Evolutionary conservation across 2,113 vertebrate species (phyloP).

Genomic region (Chaetura pelagica): DNA sequence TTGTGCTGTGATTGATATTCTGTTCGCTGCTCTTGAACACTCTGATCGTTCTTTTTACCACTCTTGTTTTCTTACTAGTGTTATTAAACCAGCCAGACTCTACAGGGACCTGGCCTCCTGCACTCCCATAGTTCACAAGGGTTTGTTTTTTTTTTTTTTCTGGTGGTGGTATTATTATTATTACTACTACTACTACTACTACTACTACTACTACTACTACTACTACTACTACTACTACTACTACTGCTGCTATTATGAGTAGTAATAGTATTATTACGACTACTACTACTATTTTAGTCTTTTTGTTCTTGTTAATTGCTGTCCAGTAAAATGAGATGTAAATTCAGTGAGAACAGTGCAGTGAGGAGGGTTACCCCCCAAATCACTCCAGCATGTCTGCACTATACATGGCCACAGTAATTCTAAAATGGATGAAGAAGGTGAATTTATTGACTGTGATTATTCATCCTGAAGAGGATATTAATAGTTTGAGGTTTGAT

Average conservation of each 20-base stretch:
- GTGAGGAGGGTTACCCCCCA: neutral
- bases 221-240: too few relatives aligned
- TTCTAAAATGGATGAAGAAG: constrained; percentile 15
- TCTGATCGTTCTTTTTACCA: neutral
- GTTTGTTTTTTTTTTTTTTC: neutral
- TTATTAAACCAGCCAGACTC: constrained; percentile 2
- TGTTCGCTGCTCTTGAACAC: neutral
- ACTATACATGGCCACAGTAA: neutral
- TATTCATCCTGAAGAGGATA: neutral
- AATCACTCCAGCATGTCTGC: neutral
- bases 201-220: neutral
- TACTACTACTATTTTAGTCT: neutral
- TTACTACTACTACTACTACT: too few relatives aligned
- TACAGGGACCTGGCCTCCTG: neutral
- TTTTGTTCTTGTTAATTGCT: neutral
- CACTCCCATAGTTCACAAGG: neutral
- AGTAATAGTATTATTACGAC: too few relatives aligned
- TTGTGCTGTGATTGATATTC: neutral
- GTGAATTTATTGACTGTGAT: constrained; percentile 26
- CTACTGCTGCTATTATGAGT: too few relatives aligned
- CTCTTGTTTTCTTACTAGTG: neutral
- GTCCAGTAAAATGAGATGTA: neutral
- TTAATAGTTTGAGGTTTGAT: neutral
- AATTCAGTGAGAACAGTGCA: neutral
- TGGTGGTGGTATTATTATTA: neutral